Evolutionary conservation across 1,140 invertebrate species (phyloP), one percentile per base, ranked within the genome.

Genomic region (Tetramorium simillimum): DNA sequence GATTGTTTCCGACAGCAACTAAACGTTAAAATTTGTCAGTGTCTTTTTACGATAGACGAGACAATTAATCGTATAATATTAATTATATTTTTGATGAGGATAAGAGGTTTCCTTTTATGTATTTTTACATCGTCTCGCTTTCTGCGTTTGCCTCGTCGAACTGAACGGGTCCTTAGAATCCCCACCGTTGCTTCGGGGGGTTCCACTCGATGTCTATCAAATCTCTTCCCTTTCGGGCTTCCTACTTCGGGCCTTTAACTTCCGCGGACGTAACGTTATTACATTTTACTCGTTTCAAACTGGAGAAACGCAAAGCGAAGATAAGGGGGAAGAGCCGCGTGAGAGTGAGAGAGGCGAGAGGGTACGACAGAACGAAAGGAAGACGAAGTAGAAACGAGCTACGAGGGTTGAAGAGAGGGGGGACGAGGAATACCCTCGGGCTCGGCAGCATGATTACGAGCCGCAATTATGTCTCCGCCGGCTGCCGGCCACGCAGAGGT

Each of bases 391-490:
- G 62, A 81, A 37, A 67, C 58, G 49, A 56, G 69, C 10, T 33
- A 67, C 28, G 49, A 60, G 53, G 82, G 75, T 65, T 75, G 78
- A 88, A 85, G 60, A 85, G 60, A 73, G 82, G n/a, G 56, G 86
- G 84, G 87, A 84, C 82, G 86, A 82, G 88, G 90, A 86, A 70
- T 86, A 87, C 89, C 93, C 90, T 69, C 85, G 81, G 92, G 90
- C 88, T 89, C 89, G 60, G 90, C 89, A 91, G 87, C 91, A 90
- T 92, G 94, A 95, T 94, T 94, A 94, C 92, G 91, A 92, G 92
- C 93, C 90, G 92, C 94, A 94, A 95, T 94, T 95, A 95, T 93
- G 93, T 94, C 94, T 93, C 93, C 93, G 88, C 91, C 88, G 90
- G 91, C 89, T 91, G 92, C 92, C 89, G 90, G 90, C 91, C 90